Conservation (phyloP, 2,797 vertebrate species). For the Notamacropus eugenii region DNA sequence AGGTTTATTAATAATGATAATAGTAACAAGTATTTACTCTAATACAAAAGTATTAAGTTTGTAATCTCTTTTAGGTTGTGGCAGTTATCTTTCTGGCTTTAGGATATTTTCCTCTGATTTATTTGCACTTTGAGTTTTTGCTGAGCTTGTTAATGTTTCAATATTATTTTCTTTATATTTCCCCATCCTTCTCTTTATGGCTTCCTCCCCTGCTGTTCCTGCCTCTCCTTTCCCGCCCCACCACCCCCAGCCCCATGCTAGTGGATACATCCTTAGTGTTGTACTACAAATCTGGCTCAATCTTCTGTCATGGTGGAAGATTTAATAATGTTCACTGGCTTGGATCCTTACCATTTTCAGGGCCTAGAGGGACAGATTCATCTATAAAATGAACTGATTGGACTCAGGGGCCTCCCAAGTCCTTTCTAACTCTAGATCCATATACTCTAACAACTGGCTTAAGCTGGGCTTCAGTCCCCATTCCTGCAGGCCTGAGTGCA, state of each 20-base stretch:
- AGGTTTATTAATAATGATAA: not conserved
- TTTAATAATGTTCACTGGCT: not conserved
- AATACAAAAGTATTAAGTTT: not conserved
- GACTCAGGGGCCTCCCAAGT: not conserved
- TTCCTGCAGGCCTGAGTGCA: not conserved
- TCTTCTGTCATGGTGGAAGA: not conserved
- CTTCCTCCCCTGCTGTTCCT: too few relatives aligned
- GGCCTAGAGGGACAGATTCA: not conserved
- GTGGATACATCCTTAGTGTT: not conserved
- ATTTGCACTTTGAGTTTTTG: not conserved
- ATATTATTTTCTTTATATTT: not conserved
- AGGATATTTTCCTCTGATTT: not conserved
- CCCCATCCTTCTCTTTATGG: not conserved
- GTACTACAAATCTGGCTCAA: not conserved
- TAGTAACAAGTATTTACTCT: not conserved
- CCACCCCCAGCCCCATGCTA: too few relatives aligned
- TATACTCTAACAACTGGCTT: not conserved
- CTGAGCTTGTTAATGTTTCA: not conserved
- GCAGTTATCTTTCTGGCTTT: not conserved
- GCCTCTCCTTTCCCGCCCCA: accelerated
- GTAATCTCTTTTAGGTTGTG: not conserved
- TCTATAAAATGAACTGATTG: not conserved
- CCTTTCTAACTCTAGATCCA: not conserved
- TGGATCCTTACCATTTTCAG: not conserved
- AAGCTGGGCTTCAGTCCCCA: not conserved